A percentile compares a stretch with the other conserved stretches of the same genome.
These are phyloP conservation scores for Boleophthalmus pectinirostris DNA, from an alignment of 2,113 vertebrate species.

Conservation along the genomic window DNA sequence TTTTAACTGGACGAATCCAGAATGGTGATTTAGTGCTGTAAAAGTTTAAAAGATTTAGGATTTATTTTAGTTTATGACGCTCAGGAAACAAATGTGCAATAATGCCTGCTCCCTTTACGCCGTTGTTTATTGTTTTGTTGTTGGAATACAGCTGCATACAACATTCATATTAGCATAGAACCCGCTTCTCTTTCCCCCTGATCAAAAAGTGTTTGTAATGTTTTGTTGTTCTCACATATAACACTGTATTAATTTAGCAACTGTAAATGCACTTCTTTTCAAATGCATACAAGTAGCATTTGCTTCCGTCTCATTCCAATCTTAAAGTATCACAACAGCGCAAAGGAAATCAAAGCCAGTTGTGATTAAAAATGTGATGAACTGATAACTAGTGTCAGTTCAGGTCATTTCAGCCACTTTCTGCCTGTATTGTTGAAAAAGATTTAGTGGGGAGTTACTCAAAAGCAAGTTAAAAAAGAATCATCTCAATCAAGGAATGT, in stretches of 20 bases:
- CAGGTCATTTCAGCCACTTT: slow-evolving; percentile 35
- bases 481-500: slow-evolving; percentile 30
- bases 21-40: slow-evolving; percentile 6
- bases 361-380: slow-evolving; percentile 39
- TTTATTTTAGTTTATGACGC: slow-evolving; percentile 35
- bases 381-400: slow-evolving; percentile 22
- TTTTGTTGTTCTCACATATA: not conserved
- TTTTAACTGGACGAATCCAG: slow-evolving; percentile 13
- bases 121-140: slow-evolving; percentile 5
- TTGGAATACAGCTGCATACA: slow-evolving; percentile 15
- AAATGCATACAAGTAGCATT: slow-evolving; percentile 43
- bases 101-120: slow-evolving; percentile 19
- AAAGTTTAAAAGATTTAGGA: slow-evolving; percentile 32
- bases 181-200: not conserved
- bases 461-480: slow-evolving; percentile 7
- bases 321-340: slow-evolving; percentile 38
- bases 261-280: slow-evolving; percentile 43
- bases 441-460: slow-evolving; percentile 18
- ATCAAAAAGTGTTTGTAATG: slow-evolving; percentile 1
- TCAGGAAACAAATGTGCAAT: slow-evolving; percentile 54
- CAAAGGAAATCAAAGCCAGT: slow-evolving; percentile 22
- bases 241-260: slow-evolving; percentile 10
- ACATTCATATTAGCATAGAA: slow-evolving; percentile 2
- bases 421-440: slow-evolving; percentile 23
- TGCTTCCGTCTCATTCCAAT: slow-evolving; percentile 73